Conservation (phyloP, 2,113 vertebrate species). For the Loxodonta africana region DNA sequence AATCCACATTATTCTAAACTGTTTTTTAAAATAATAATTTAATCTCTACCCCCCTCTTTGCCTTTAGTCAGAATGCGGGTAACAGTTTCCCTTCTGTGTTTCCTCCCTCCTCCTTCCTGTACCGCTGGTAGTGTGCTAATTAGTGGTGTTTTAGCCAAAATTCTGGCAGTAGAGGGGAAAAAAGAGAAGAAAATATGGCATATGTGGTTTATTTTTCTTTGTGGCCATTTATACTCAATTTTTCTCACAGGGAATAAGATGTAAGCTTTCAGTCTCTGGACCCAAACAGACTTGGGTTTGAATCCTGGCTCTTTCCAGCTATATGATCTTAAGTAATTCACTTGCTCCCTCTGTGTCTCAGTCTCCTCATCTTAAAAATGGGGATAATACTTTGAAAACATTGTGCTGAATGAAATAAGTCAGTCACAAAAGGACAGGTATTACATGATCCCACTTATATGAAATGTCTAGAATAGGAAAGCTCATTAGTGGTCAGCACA, state of each 20-base stretch:
- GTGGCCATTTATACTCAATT: background rate
- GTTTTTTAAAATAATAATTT: background rate
- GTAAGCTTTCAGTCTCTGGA: background rate
- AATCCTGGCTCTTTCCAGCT: background rate
- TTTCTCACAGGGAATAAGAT: background rate
- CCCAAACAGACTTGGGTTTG: background rate
- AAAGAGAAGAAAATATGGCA: background rate
- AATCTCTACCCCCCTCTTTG: background rate
- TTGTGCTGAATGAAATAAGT: background rate
- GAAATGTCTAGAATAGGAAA: background rate
- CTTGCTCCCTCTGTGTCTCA: background rate
- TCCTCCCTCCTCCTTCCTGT: background rate
- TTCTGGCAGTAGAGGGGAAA: background rate
- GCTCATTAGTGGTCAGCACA: background rate
- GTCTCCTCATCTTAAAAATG: background rate
- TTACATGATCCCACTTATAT: background rate
- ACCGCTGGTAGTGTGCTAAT: background rate
- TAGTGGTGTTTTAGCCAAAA: background rate
- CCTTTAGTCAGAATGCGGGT: conserved; percentile 36
- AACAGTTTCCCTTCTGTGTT: background rate
- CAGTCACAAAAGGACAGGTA: background rate
- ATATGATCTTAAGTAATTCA: background rate
- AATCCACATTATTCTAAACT: background rate
- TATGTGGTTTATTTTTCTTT: background rate
- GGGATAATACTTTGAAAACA: background rate